phyloP scores from a whole-genome alignment of 2,888 invertebrate genomes.

The Chloromyia formosa region DNA sequence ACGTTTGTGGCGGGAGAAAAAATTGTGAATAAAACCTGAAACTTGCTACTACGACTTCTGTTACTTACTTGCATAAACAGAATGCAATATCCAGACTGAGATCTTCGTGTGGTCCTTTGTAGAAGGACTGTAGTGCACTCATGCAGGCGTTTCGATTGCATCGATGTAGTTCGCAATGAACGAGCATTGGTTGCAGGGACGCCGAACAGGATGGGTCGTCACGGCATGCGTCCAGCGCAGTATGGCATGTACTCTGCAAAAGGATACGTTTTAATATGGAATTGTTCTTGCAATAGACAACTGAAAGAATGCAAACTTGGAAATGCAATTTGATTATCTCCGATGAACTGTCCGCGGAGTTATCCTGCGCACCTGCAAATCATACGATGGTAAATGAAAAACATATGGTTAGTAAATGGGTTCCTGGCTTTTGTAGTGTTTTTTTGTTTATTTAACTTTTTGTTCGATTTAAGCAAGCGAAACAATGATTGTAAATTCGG shows the following conservation, averaged over 20 bases:
- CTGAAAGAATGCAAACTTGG: constrained; percentile 59
- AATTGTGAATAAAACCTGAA: too few relatives aligned
- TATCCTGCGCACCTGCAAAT: constrained; percentile 62
- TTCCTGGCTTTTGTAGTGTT: too few relatives aligned
- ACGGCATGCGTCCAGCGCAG: constrained; percentile 83
- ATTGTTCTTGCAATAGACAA: constrained; percentile 42
- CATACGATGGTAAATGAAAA: constrained; percentile 9
- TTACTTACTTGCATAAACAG: constrained; percentile 89
- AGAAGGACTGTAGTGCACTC: constrained; percentile 86
- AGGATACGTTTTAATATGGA: constrained; percentile 21
- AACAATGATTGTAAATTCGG: too few relatives aligned
- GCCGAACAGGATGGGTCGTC: constrained; percentile 82
- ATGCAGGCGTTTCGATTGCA: constrained; percentile 89
- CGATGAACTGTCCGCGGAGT: constrained; percentile 63
- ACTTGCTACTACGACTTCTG: background rate
- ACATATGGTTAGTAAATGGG: background rate
- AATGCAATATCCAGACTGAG: constrained; percentile 91
- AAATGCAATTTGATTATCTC: constrained; percentile 65
- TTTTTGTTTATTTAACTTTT: too few relatives aligned
- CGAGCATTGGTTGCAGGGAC: constrained; percentile 83
- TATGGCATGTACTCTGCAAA: constrained; percentile 86
- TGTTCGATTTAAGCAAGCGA: too few relatives aligned
- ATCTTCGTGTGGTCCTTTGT: constrained; percentile 79
- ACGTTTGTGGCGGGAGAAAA: background rate
- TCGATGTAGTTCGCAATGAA: constrained; percentile 78